Base-by-base conservation (phyloP, 2,113 vertebrate genomes). In the Perca fluviatilis region DNA sequence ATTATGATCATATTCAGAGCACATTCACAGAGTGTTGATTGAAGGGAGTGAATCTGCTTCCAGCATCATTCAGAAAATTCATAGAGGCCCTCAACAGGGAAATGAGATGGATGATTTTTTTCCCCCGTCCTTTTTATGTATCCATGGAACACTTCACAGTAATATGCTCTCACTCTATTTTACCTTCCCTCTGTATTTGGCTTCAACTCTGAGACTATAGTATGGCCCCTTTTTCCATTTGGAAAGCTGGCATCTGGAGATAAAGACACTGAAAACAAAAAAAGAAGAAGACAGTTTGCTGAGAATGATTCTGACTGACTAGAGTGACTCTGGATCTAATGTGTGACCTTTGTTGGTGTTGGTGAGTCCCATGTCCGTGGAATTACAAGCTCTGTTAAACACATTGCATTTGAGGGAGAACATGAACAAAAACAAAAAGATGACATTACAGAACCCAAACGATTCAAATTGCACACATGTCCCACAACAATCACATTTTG, bases 31-130 rank as follows among this genome's bases (percentile, higher is more conserved):
- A 73, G 74, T 84, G 75, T 83, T 77, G 86, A 92, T 84, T 84
- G 84, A 86, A 75, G 83, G 77, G 80, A 84, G 70, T 84, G 84
- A 93, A 89, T 93, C 92, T 84, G 83, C 90, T 91, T 84, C 82
- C 87, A 84, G 84, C 88, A 90, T 88, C 87, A 87, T 94, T 94
- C 88, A 86, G 85, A 91, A 95, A 94, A 95, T 93, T 88, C 89
- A 93, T 90, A 83, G 89, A 89, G 87, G 82, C 74, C 81, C 88
- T 94, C 89, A 83, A 83, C 69, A 89, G 84, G 90, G 90, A 95
- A 94, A 94, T 94, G 90, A 93, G 92, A 93, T 81, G 78, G 87
- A 91, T 90, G 78, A 83, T 86, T 88, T 80, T 66, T 57, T 36
- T 8, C 43, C 11, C 30, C 33, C 33, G 33, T 43, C 40, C 68